Percentiles rank a stretch among this genome's conserved stretches.
Conservation (phyloP, 35 echinoderm and acorn worm species). For the Heliocidaris tuberculata region DNA sequence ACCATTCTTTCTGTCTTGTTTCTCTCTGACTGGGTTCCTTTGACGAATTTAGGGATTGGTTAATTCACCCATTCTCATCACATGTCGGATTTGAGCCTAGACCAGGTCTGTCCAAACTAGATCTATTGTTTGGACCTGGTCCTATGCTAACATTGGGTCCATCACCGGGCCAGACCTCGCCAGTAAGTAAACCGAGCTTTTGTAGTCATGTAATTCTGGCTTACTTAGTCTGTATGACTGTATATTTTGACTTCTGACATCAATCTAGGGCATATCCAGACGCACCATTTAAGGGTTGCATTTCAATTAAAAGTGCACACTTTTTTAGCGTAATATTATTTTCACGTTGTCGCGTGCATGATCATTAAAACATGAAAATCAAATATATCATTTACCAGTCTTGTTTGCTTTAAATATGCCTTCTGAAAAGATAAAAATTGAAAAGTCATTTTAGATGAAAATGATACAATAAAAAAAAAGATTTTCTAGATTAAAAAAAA, state of each 20-base stretch:
- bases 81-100: slow-evolving; percentile 45
- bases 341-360: no score
- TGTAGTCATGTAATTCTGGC: not conserved
- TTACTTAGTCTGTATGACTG: slow-evolving; percentile 35
- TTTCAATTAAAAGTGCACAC: no score
- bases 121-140: not conserved
- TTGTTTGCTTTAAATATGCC: no score
- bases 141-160: slow-evolving; percentile 36
- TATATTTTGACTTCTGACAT: slow-evolving; percentile 42
- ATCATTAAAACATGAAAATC: no score
- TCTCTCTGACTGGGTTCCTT: not conserved
- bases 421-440: no score
- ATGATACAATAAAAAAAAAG: no score
- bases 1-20: not conserved
- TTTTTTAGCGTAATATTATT: no score
- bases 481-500: no score
- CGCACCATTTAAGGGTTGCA: no score
- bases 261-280: slow-evolving; percentile 25
- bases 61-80: slow-evolving; percentile 16
- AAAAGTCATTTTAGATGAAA: no score
- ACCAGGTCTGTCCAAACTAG: slow-evolving; percentile 14
- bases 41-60: slow-evolving; percentile 28
- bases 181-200: slow-evolving; percentile 32
- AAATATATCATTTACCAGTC: no score
- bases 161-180: not conserved